phyloP scores from a whole-genome alignment of 1,140 invertebrate genomes.

The Scaptomyza hsui region DNA sequence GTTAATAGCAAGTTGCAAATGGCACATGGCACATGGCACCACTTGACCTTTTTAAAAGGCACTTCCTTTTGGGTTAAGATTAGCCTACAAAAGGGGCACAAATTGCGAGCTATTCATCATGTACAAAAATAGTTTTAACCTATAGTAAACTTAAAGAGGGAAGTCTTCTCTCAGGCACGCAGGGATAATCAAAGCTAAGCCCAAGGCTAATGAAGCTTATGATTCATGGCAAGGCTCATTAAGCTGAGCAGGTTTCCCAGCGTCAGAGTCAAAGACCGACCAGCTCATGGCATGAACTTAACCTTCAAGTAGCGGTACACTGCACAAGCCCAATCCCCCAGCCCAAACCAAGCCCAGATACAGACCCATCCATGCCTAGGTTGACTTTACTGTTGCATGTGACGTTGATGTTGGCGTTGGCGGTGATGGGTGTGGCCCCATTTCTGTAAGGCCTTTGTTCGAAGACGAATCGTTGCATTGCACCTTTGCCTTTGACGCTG shows the following conservation, averaged over 20 bases:
- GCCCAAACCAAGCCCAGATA: conserved; percentile 21
- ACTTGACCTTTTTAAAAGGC: conserved; percentile 35
- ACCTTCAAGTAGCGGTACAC: conserved; percentile 53
- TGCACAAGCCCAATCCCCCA: conserved; percentile 15
- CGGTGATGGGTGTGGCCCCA: conserved; percentile 40
- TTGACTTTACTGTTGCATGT: conserved; percentile 15
- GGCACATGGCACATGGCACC: conserved; percentile 11
- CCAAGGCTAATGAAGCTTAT: conserved; percentile 45
- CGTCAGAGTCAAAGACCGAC: conserved; percentile 58
- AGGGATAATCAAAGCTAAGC: conserved; percentile 40
- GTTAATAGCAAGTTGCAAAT: not conserved
- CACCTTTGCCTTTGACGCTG: conserved; percentile 38
- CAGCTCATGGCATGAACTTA: conserved; percentile 57
- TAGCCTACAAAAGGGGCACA: conserved; percentile 7
- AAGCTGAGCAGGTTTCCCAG: conserved; percentile 15
- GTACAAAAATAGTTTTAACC: conserved; percentile 16
- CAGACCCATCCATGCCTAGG: conserved; percentile 16
- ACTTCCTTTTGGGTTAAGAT: conserved; percentile 1
- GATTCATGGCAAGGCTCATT: conserved; percentile 38
- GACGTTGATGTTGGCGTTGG: conserved; percentile 8
- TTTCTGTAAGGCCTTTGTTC: conserved; percentile 42
- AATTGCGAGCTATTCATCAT: conserved; percentile 37
- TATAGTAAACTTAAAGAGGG: not conserved
- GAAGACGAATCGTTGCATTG: conserved; percentile 33
- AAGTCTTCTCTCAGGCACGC: conserved; percentile 11